phyloP scores from a whole-genome alignment of 1,140 invertebrate species.

The Procambarus virginalis region DNA sequence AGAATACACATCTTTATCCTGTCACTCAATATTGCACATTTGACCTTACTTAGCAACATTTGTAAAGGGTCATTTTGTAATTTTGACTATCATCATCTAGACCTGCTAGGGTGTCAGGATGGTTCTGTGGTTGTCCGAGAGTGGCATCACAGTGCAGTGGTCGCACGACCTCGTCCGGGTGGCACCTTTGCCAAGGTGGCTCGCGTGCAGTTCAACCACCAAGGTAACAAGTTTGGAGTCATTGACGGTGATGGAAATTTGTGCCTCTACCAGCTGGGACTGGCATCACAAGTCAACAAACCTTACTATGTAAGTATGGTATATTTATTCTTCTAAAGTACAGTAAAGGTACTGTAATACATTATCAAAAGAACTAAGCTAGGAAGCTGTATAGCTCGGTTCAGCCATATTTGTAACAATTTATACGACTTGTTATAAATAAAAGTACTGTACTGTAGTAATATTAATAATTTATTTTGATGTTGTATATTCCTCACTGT shows the following conservation, averaged over 20 bases:
- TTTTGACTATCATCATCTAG: constrained; percentile 18
- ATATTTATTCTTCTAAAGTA: background rate
- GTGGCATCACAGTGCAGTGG: constrained; percentile 93
- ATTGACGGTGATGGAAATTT: constrained; percentile 83
- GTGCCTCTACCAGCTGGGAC: constrained; percentile 88
- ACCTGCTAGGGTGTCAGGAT: constrained; percentile 87
- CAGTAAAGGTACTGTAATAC: no score
- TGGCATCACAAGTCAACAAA: constrained; percentile 85
- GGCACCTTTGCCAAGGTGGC: constrained; percentile 97
- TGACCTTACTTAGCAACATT: no score
- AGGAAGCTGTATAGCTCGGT: no score
- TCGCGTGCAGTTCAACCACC: constrained; percentile 78
- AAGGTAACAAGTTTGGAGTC: constrained; percentile 99
- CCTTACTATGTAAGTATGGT: constrained; percentile 93
- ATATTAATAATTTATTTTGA: no score
- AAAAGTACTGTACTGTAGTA: no score
- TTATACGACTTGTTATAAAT: no score
- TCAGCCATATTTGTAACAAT: no score
- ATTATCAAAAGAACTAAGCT: no score
- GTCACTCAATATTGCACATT: no score
- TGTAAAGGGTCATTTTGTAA: no score
- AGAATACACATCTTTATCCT: no score
- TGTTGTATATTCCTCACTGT: no score
- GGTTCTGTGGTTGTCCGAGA: constrained; percentile 98
- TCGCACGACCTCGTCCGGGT: constrained; percentile 90